Evolutionary conservation across 2,888 invertebrate genomes (phyloP).

Genomic region (Andrena flavipes): DNA sequence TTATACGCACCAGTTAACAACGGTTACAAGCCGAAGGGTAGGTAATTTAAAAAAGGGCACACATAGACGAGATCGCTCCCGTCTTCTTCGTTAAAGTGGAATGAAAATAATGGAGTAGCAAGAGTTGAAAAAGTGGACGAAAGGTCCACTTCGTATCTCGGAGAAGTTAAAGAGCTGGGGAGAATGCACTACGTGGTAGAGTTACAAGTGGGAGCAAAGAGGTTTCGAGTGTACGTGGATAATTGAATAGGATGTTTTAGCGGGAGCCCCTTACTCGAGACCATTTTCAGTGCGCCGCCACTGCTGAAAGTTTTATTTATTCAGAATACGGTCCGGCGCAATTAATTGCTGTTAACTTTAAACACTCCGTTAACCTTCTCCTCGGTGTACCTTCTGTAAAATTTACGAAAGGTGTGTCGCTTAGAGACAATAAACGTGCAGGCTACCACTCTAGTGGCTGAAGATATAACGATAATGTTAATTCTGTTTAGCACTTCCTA

Average conservation of each 20-base stretch:
- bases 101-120: slow-evolving; percentile 30
- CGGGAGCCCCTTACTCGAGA: slow-evolving; percentile 34
- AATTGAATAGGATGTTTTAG: slow-evolving; percentile 66
- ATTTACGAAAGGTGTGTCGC: not conserved
- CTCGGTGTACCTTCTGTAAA: not conserved
- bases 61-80: not conserved
- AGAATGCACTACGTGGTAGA: slow-evolving; percentile 56
- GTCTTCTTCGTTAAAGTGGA: not conserved
- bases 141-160: slow-evolving; percentile 56
- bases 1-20: not conserved
- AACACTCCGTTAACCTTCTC: not conserved
- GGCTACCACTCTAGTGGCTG: no score
- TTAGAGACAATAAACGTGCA: no score
- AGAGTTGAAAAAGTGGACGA: slow-evolving; percentile 42
- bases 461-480: slow-evolving; percentile 1
- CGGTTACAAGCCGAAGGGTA: not conserved
- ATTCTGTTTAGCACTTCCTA: not conserved
- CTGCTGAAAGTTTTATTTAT: slow-evolving; percentile 44
- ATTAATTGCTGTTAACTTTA: slow-evolving; percentile 15
- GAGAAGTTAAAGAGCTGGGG: slow-evolving; percentile 43
- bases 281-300: slow-evolving; percentile 33
- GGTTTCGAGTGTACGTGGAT: slow-evolving; percentile 65
- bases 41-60: not conserved
- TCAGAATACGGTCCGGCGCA: not conserved
- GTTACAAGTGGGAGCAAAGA: slow-evolving; percentile 59